Evolutionary conservation across 2,113 vertebrate species (phyloP).

Genomic region (Struthio camelus): DNA sequence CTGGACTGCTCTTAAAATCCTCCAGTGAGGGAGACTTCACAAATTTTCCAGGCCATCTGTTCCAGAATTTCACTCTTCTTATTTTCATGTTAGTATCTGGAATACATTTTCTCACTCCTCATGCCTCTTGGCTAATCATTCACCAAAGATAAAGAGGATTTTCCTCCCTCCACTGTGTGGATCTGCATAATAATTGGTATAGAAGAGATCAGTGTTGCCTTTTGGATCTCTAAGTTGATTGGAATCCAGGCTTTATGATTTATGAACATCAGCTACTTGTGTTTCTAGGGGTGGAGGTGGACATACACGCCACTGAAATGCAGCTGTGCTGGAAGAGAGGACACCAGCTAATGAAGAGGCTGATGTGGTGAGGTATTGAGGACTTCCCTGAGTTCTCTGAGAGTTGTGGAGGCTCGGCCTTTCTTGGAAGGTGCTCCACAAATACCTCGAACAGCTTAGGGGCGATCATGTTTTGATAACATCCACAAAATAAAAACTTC

Average conservation of each 20-base stretch:
- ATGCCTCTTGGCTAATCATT: neutral
- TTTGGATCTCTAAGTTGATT: neutral
- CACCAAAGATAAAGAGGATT: neutral
- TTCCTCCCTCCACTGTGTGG: neutral
- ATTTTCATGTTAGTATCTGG: neutral
- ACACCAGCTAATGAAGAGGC: rapidly evolving
- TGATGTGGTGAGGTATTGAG: neutral
- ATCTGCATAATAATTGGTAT: neutral
- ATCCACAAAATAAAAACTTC: neutral
- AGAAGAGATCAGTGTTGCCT: neutral
- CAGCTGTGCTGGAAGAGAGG: neutral
- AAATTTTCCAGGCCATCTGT: slow-evolving; percentile 32
- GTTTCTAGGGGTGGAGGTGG: neutral
- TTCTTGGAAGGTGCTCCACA: neutral
- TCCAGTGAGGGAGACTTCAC: neutral
- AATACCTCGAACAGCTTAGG: rapidly evolving
- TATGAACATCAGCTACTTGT: neutral
- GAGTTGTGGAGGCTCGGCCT: neutral
- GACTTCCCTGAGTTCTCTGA: neutral
- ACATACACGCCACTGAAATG: neutral
- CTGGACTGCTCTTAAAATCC: slow-evolving; percentile 10
- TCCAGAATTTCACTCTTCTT: slow-evolving; percentile 7
- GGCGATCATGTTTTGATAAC: neutral
- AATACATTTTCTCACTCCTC: neutral
- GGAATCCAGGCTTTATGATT: neutral